Percentiles rank a stretch among this genome's conserved stretches.
phyloP scores from a whole-genome alignment of 2,113 vertebrate species.

The Calonectris borealis region DNA sequence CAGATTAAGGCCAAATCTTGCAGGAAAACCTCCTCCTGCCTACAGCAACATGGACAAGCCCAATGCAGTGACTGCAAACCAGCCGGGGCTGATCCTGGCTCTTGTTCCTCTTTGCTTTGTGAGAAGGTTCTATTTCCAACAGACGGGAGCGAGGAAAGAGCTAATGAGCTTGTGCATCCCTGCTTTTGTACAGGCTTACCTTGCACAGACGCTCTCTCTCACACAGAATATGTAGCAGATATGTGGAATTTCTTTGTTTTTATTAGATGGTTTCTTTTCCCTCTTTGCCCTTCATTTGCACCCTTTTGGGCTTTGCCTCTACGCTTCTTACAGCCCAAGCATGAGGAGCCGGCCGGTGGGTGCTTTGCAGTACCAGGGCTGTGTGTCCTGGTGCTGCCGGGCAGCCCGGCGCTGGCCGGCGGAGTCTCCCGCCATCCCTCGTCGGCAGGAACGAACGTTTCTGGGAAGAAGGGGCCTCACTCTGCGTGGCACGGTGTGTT shows the following conservation, averaged over 20 bases:
- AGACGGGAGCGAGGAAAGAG: neutral
- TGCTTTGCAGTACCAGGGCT: neutral
- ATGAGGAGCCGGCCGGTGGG: neutral
- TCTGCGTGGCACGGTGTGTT: neutral
- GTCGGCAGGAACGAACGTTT: neutral
- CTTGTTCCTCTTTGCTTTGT: neutral
- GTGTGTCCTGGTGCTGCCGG: neutral
- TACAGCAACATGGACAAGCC: accelerated
- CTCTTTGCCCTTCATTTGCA: neutral
- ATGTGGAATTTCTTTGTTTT: neutral
- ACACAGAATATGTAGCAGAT: accelerated
- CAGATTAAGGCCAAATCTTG: accelerated
- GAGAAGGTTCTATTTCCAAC: neutral
- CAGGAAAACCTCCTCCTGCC: neutral
- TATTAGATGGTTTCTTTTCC: neutral
- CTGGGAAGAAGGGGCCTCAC: neutral
- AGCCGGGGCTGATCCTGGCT: neutral
- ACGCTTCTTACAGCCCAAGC: accelerated
- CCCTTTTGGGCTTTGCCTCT: neutral
- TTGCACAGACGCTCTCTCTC: neutral
- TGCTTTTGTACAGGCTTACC: neutral
- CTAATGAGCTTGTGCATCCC: neutral
- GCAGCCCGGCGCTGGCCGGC: neutral
- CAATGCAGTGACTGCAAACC: accelerated
- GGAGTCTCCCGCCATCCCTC: neutral